Base-by-base conservation (phyloP, 2,113 vertebrate species). In the Lepisosteus oculatus region DNA sequence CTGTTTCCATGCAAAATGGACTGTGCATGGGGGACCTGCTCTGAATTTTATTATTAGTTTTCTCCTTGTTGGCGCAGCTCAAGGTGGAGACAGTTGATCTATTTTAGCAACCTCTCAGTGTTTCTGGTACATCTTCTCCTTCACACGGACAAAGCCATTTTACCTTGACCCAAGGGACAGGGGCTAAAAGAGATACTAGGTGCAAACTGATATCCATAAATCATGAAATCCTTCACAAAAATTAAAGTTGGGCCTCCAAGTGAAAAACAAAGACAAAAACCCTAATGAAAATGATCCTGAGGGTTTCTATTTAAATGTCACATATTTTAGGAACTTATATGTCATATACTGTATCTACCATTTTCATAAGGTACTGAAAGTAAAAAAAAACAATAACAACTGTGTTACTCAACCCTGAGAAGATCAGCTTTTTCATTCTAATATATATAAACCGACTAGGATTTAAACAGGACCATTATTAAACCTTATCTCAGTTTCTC, bases 11-110 rank as follows among this genome's bases (percentile, higher is more conserved):
- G 65, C 8, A 68, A 68, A 55, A 55, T 66, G 63, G 45, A 61
- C 72, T 11, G 59, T 65, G 72, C 77, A 61, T 81, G 51, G 63
- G 85, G 89, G 90, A 90, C 81, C 81, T 76, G 82, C 77, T 86
- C 90, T 79, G 91, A 77, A 88, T 90, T 84, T 90, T 92, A 90
- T 90, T 90, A 81, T 90, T 90, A 86, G 85, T 76, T 65, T 80
- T 80, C 75, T 73, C 80, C 81, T 77, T 80, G 57, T 15, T n/a
- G 57, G 2, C 12, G 57, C 6, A 59, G 57, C 14, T 59, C 57
- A 59, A 59, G 6, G 57, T 59, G 57, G 57, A 13, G 57, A 59
- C 4, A 13, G 57, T 4, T 15, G 12, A n/a, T 59, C 57, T 59
- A 59, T 13, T 59, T 59, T 59, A 59, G 5, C 57, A 13, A 8